Evolutionary conservation across 2,797 vertebrate species (phyloP), one percentile per base, ranked within the genome.

Genomic region (Crenuchus spilurus): DNA sequence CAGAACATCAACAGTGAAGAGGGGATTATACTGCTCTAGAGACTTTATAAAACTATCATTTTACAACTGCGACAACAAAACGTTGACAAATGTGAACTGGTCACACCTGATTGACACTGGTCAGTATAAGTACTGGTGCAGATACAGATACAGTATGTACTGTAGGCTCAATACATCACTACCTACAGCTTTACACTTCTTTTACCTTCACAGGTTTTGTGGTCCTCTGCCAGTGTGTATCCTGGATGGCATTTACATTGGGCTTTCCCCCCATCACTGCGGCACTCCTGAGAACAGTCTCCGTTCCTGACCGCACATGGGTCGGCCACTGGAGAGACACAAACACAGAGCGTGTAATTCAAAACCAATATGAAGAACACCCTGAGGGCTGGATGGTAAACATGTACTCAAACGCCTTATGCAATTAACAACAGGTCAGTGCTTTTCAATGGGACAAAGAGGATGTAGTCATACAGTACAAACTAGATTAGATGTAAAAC

Each of bases 201-300:
- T 46, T 74, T 80, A 97, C 97, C 97, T 91, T 93, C 71, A 0
- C 97, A 99, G 9, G 91, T 87, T 84, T 91, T 95, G 20, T 46
- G 49, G 0, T 99, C 95, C 0, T 91, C 83, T 0, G 86, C 91
- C 85, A 98, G 87, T n/a, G 41, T 75, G 87, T 92, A 97, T 4
- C 97, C 97, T 0, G 70, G 61, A 16, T 80, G 93, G 80, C 97
- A 99, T 13, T 89, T 82, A 0, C 97, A 99, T 79, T 80, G 91
- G 0, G 88, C 89, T 0, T 75, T 82, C 6, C 93, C 94, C 0
- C 81, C 90, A 2, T 92, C 91, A 0, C 6, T 90, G 26, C 33
- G 92, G 84, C 97, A 99, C 0, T 51, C 80, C 33, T 99, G 96
- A 90, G 92, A 91, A 74, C 97, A 99, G 85, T 94, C 95, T 0